Evolutionary conservation across 2,888 invertebrate genomes (phyloP).

Genomic region (Thysanoteuthis rhombus): DNA sequence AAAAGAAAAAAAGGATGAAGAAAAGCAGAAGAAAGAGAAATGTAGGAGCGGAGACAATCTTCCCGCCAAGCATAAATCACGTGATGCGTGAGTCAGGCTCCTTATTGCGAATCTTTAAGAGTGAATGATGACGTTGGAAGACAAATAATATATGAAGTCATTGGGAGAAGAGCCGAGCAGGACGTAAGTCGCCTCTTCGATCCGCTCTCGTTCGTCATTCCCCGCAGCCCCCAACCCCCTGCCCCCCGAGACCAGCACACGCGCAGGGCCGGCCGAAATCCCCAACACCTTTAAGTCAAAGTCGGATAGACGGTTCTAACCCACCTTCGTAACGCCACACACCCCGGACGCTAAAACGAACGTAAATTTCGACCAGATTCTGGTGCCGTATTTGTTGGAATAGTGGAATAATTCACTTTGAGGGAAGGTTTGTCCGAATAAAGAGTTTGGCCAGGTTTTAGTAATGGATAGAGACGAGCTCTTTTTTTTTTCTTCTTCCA

Average conservation of each 20-base stretch:
- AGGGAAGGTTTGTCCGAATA: no score
- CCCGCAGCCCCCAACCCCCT: neutral
- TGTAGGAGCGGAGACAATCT: neutral
- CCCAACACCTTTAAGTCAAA: neutral
- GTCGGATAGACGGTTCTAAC: neutral
- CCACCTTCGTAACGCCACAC: neutral
- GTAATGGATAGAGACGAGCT: no score
- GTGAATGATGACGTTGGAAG: neutral
- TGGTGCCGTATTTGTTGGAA: neutral
- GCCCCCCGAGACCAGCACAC: no score
- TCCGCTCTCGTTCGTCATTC: neutral
- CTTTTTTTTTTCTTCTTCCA: no score
- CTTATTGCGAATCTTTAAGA: neutral
- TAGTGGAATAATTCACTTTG: no score
- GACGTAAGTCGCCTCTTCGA: neutral
- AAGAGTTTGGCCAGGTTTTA: no score
- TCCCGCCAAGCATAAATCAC: neutral
- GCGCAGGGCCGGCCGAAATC: no score
- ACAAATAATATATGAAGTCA: neutral
- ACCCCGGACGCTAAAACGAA: neutral
- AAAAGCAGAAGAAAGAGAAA: neutral
- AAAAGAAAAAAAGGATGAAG: neutral
- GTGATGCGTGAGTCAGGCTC: neutral
- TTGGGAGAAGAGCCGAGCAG: neutral
- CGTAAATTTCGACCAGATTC: neutral